These are phyloP conservation scores for Chauna torquata DNA, from an alignment of 2,113 vertebrate genomes.

Conservation along the genomic window DNA sequence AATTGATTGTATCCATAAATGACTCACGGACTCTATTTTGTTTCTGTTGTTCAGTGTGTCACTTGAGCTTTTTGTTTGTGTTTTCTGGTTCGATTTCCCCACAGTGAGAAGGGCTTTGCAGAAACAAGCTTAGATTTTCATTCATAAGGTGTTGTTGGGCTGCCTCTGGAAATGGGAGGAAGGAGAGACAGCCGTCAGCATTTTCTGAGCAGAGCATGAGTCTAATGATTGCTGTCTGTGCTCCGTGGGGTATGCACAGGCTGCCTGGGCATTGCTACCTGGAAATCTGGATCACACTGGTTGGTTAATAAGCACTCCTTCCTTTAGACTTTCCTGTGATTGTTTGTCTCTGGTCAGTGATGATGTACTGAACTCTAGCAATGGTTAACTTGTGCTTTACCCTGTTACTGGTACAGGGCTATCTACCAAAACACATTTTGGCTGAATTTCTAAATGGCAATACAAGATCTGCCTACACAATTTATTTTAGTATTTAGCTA, in stretches of 20 bases:
- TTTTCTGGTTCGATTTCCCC: slow-evolving; percentile 39
- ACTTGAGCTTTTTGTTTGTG: slow-evolving; percentile 55
- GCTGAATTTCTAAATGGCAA: background rate
- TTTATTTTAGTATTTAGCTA: background rate
- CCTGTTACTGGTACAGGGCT: fast-evolving
- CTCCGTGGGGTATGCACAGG: background rate
- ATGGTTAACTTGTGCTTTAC: background rate
- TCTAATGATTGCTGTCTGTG: background rate
- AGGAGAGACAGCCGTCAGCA: background rate
- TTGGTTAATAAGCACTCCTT: background rate
- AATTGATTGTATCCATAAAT: slow-evolving; percentile 60
- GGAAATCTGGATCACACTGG: background rate
- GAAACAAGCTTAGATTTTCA: background rate
- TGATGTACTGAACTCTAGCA: background rate
- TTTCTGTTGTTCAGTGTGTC: slow-evolving; percentile 17
- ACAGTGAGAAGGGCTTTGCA: background rate
- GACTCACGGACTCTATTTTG: slow-evolving; percentile 56
- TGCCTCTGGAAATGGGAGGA: background rate
- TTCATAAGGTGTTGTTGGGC: background rate
- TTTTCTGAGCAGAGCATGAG: background rate
- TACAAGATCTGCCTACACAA: background rate
- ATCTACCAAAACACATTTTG: background rate
- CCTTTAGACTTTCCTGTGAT: background rate
- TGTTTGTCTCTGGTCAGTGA: background rate
- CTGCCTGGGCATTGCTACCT: background rate